phyloP scores from a whole-genome alignment of 2,113 vertebrate species.

The Mystacornis crossleyi region DNA sequence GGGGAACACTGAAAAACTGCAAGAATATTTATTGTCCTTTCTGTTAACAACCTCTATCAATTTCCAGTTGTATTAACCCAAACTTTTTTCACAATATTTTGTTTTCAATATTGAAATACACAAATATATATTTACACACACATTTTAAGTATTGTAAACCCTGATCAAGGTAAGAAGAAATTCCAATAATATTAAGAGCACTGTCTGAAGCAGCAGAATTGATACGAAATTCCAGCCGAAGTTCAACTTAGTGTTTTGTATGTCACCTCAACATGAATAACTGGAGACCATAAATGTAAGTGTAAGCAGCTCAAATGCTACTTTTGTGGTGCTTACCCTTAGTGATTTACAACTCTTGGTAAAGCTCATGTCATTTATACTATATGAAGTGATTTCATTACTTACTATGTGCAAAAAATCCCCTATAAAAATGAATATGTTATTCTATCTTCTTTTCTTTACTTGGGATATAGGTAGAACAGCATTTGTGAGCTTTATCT shows the following conservation, averaged over 20 bases:
- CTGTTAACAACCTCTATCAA: neutral
- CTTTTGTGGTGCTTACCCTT: neutral
- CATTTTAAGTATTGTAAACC: neutral
- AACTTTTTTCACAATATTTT: neutral
- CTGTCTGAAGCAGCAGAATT: neutral
- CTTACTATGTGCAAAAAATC: neutral
- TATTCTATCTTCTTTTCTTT: neutral
- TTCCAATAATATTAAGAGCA: neutral
- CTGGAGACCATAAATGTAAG: neutral
- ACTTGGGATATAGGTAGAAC: neutral
- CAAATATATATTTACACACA: neutral
- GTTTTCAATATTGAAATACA: neutral
- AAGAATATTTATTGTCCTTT: neutral
- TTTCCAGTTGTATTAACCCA: neutral
- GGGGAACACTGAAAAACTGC: neutral
- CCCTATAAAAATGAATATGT: neutral
- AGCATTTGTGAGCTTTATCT: neutral
- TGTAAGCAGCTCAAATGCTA: neutral
- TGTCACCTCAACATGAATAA: neutral
- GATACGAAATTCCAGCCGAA: rapidly evolving
- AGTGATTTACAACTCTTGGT: neutral
- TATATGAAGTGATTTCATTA: neutral
- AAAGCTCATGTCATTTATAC: neutral
- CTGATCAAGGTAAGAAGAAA: neutral
- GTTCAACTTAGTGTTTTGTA: neutral